Evolutionary conservation across 2,888 invertebrate species (phyloP).

Genomic region (Melitaea athalia): DNA sequence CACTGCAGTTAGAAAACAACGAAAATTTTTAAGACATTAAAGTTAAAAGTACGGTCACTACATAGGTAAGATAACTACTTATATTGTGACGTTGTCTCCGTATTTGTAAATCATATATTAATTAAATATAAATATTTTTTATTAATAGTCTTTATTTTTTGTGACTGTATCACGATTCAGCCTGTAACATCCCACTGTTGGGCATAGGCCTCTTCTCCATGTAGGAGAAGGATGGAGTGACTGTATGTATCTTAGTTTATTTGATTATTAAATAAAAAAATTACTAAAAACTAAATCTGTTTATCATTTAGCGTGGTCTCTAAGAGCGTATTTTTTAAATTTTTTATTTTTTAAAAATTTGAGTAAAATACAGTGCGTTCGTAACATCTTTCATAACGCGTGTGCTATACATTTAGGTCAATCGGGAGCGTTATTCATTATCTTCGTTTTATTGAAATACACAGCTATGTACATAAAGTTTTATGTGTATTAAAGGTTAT

Average conservation of each 20-base stretch:
- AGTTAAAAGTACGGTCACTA: not conserved
- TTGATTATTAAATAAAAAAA: not conserved
- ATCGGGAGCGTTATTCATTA: conserved; percentile 5
- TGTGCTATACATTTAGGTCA: conserved; percentile 22
- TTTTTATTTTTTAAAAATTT: no score
- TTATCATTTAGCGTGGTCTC: not conserved
- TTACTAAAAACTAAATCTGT: not conserved
- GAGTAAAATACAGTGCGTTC: not conserved
- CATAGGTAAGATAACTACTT: no score
- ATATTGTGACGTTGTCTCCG: no score
- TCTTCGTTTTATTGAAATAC: not conserved
- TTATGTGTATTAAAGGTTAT: not conserved
- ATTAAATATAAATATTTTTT: no score
- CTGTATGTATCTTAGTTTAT: no score
- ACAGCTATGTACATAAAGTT: no score
- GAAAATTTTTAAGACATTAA: not conserved
- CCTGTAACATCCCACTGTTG: no score
- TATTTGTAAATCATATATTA: no score
- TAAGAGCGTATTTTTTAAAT: not conserved
- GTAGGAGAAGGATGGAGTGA: no score
- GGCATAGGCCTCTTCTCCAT: no score
- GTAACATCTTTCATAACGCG: conserved; percentile 21
- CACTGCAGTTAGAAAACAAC: not conserved
- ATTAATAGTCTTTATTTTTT: no score
- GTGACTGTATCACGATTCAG: no score